These are phyloP conservation scores for Epizoanthus ramosus DNA, from an alignment of 92 coral and sea anemone species.

Conservation along the genomic window DNA sequence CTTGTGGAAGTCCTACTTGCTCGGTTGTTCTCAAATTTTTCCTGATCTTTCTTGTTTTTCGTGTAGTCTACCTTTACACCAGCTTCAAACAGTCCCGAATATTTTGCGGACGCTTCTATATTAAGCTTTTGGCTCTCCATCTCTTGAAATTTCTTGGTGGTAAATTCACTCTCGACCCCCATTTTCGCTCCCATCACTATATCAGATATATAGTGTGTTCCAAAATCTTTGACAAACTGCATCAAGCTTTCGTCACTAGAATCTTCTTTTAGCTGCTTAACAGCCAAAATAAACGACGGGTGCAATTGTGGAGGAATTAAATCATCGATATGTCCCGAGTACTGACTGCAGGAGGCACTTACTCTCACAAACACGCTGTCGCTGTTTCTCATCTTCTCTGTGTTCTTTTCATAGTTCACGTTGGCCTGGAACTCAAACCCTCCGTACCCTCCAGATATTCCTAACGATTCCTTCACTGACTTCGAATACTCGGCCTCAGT, in stretches of 20 bases:
- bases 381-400: not conserved
- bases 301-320: not conserved
- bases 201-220: not conserved
- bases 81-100: too few relatives aligned
- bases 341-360: not conserved
- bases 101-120: too few relatives aligned
- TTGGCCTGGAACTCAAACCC: too few relatives aligned
- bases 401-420: not conserved
- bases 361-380: not conserved
- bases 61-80: too few relatives aligned
- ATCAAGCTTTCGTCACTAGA: not conserved
- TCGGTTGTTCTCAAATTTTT: too few relatives aligned
- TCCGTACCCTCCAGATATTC: not conserved
- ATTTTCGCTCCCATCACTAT: not conserved
- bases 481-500: not conserved
- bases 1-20: too few relatives aligned
- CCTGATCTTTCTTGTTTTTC: too few relatives aligned
- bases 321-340: not conserved
- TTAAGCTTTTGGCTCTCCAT: too few relatives aligned
- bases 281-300: not conserved
- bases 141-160: too few relatives aligned
- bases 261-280: not conserved
- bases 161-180: too few relatives aligned
- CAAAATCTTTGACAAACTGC: too few relatives aligned
- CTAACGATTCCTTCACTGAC: not conserved